phyloP scores from a whole-genome alignment of 2,888 invertebrate species.

The Melipona beecheii region DNA sequence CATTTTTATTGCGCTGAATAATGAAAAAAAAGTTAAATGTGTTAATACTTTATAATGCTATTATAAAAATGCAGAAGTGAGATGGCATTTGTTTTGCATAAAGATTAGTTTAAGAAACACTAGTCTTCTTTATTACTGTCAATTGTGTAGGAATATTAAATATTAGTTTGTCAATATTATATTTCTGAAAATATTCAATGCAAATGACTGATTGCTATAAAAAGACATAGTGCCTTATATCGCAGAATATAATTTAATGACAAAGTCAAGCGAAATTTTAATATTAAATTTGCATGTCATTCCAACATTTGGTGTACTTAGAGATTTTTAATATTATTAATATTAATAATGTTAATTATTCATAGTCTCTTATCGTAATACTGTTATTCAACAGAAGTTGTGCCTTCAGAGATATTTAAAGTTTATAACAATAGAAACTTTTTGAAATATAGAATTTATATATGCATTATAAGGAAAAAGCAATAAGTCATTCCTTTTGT shows the following conservation, averaged over 20 bases:
- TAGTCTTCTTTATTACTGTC: constrained; percentile 62
- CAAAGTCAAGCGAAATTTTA: constrained; percentile 49
- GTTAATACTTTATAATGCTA: constrained; percentile 50
- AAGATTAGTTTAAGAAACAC: constrained; percentile 53
- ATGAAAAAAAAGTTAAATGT: constrained; percentile 26
- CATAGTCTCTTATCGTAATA: constrained; percentile 34
- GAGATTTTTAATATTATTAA: constrained; percentile 55
- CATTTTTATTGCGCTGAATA: constrained; percentile 39
- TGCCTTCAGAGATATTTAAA: constrained; percentile 39
- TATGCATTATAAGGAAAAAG: constrained; percentile 36
- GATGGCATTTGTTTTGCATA: constrained; percentile 37
- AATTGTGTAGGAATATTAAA: constrained; percentile 30
- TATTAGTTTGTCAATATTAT: constrained; percentile 5
- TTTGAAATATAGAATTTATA: constrained; percentile 26
- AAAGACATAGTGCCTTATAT: constrained; percentile 70
- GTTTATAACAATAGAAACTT: constrained; percentile 20
- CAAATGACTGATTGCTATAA: constrained; percentile 70
- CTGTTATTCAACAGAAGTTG: constrained; percentile 26
- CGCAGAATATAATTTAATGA: constrained; percentile 39
- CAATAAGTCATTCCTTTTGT: constrained; percentile 53
- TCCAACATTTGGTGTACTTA: constrained; percentile 65
- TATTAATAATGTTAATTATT: constrained; percentile 15
- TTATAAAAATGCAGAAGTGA: constrained; percentile 28
- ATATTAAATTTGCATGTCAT: constrained; percentile 43
- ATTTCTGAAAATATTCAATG: neutral